Base-by-base conservation (phyloP, 1,140 invertebrate species). In the Brachionus koreanus region DNA sequence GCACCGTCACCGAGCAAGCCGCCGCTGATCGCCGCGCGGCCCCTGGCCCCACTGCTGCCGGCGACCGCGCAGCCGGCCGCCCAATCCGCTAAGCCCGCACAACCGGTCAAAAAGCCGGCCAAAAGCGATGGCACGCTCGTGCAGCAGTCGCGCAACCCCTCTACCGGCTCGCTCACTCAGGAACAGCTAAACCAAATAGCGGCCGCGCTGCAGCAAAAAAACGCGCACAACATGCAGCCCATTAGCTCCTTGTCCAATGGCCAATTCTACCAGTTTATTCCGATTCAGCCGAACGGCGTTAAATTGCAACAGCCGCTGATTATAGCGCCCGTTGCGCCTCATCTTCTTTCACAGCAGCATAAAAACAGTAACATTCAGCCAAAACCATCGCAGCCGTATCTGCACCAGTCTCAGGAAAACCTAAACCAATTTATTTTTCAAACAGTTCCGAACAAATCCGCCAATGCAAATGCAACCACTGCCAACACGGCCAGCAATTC, bases 231-330 rank as follows among this genome's bases (percentile, higher is more conserved):
- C 74, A 19, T 10, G n/a, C 29, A 46, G 5, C 9, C 25, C 13
- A 77, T 46, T n/a, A 19, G 9, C 74, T 35, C 74, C 7, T 37
- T 69, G 9, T 3, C 29, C 29, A 61, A 77, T 16, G 52, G 52
- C n/a, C 74, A 52, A 10, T 77, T 49, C 25, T 77, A 57, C 46
- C 74, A 77, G 33, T 77, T 77, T 61, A 77, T 77, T 23, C 74
- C 74, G 6, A 77, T 77, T 39, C 65, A 69, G 35, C 35, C 65
- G 37, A 69, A 69, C 37, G 65, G 65, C 16, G 65, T 69, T 16
- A 69, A 69, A 33, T 12, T 69, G 7, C 65, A 37, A 39, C 65
- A 69, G 9, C 65, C 65, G n/a, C 35, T 69, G 7, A 69, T 69
- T 9, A 69, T 69, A 5, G 37, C 65, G 16, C 65, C 65, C 6